Conservation (phyloP, 92 coral and sea anemone species). For the Blastomussa wellsi region DNA sequence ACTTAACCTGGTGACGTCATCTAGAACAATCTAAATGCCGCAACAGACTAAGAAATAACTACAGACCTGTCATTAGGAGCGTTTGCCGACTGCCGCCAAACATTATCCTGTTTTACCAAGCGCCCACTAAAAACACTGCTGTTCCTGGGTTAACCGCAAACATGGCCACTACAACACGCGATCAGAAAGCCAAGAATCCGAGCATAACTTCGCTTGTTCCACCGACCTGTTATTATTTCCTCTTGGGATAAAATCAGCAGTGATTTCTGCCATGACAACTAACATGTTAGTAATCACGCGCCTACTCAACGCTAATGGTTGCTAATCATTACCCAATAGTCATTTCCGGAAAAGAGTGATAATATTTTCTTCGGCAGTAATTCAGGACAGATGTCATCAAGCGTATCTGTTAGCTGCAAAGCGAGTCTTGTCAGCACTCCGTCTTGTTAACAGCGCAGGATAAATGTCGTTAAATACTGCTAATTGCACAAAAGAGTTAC, state of each 20-base stretch:
- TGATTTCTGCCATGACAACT: slow-evolving; percentile 12
- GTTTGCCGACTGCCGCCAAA: slow-evolving; percentile 37
- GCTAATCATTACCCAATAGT: slow-evolving; percentile 30
- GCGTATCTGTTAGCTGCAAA: slow-evolving; percentile 4
- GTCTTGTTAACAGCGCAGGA: background rate
- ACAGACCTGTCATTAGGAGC: slow-evolving; percentile 19
- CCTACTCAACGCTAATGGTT: slow-evolving; percentile 12
- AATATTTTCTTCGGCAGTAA: background rate
- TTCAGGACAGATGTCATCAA: slow-evolving; percentile 15
- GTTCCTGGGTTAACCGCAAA: slow-evolving; percentile 32
- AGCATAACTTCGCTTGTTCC: background rate
- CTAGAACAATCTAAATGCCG: slow-evolving; percentile 23
- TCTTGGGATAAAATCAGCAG: background rate
- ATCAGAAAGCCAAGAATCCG: background rate
- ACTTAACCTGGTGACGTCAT: slow-evolving; percentile 48
- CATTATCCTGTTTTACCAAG: slow-evolving; percentile 11
- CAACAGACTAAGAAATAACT: background rate
- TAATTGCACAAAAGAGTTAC: background rate
- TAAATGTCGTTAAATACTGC: background rate
- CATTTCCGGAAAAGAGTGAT: slow-evolving; percentile 5
- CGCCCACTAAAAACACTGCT: slow-evolving; percentile 7
- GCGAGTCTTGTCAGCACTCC: slow-evolving; percentile 23
- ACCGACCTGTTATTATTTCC: background rate
- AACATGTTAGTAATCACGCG: background rate
- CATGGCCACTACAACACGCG: slow-evolving; percentile 14